Percentiles rank a stretch among this genome's conserved stretches.
Evolutionary conservation across 2,113 vertebrate species (phyloP).

Genomic region (Chitala chitala): DNA sequence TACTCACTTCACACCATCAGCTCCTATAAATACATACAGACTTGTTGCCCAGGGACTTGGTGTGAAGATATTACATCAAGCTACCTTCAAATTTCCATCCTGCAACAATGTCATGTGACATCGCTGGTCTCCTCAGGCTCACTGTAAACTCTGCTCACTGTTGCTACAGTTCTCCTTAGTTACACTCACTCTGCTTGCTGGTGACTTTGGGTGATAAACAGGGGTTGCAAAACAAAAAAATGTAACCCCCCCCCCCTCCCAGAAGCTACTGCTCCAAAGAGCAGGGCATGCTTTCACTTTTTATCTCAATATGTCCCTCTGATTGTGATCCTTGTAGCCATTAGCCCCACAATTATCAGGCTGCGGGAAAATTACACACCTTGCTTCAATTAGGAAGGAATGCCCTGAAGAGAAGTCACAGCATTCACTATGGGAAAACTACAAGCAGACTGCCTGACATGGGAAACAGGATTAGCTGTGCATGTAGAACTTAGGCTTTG

Average conservation of each 20-base stretch:
- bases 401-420: background rate
- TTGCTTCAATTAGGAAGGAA: constrained; percentile 17
- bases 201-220: background rate
- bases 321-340: background rate
- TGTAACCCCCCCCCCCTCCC: too few species aligned
- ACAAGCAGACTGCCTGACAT: background rate
- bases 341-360: background rate
- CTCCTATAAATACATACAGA: background rate
- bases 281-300: background rate
- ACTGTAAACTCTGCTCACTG: background rate
- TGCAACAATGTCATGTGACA: background rate
- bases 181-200: background rate
- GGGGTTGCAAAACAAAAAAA: background rate
- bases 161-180: background rate
- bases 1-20: background rate
- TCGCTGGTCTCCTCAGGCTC: background rate
- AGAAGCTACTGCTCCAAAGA: background rate
- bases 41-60: background rate
- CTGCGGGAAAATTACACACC: background rate
- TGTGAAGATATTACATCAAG: background rate
- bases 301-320: background rate
- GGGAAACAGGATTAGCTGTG: background rate
- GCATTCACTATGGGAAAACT: background rate
- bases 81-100: too few species aligned
- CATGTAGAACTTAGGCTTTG: background rate